Evolutionary conservation across 2,113 vertebrate genomes (phyloP), one percentile per base, ranked within the genome.

Genomic region (Ammospiza caudacuta): DNA sequence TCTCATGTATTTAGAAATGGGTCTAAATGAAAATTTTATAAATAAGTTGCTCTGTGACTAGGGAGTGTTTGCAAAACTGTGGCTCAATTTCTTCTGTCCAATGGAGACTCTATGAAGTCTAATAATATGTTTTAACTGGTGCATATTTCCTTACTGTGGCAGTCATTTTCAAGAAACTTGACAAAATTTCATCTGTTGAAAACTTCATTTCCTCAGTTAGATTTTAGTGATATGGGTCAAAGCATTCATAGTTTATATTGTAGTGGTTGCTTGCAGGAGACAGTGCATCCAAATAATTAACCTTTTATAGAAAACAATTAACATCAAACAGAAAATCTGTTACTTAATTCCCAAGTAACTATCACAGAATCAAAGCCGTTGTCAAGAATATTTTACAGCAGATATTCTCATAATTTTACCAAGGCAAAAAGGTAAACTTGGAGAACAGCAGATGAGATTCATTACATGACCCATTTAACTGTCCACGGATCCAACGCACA

Each of bases 121-220:
- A 76, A 66, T 31, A 69, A 58, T 31, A 19, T 1, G 2, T 66
- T 73, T 93, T 54, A 62, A 14, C 15, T 74, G 46, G 33, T 1
- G 1, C 14, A 1, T 54, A 31, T 39, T 31, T 83, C 46, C 43
- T 58, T 46, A 62, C 64, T 0, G 0, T 55, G 15, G 19, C 23
- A 81, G 33, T 41, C 0, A 1, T 43, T 92, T 88, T 79, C 27
- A 49, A 79, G 63, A 74, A 94, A 79, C 28, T 73, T 91, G 37
- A 20, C 8, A 77, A 37, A 83, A 80, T 90, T 78, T 75, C 4
- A 9, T 51, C 21, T 87, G 41, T 35, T 59, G 47, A 24, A 78
- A 66, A 64, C 57, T 57, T 87, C 15, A 64, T 49, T 49, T 91
- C 16, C 47, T 77, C 25, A 46, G 44, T 76, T n/a, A 76, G 43